Evolutionary conservation across 2,113 vertebrate genomes (phyloP).

Genomic region (Tenrec ecaudatus): DNA sequence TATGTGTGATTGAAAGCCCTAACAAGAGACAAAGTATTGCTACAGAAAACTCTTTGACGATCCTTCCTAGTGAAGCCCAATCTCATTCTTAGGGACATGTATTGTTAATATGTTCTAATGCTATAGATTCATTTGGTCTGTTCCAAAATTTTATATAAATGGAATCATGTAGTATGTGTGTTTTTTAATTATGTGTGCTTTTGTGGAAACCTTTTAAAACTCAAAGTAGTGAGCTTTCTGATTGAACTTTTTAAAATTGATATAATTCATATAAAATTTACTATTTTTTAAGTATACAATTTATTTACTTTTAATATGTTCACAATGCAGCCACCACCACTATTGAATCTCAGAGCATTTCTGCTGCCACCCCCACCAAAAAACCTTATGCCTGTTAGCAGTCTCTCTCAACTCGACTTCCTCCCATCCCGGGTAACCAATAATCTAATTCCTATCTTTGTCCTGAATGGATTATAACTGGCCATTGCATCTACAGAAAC

Average conservation of each 20-base stretch:
- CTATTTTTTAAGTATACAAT: neutral
- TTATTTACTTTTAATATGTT: neutral
- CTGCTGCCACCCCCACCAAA: neutral
- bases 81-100: neutral
- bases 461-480: neutral
- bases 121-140: neutral
- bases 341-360: neutral
- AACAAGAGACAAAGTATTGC: neutral
- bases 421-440: neutral
- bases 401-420: neutral
- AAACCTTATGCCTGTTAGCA: neutral
- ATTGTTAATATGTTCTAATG: neutral
- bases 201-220: neutral
- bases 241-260: neutral
- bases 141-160: neutral
- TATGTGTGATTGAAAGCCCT: neutral
- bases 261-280: neutral
- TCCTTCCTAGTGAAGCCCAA: neutral
- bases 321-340: neutral
- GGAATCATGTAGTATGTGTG: no score
- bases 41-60: fast-evolving
- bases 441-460: neutral
- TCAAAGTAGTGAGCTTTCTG: neutral
- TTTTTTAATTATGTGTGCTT: neutral
- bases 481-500: neutral